Base-by-base conservation (phyloP, 2,888 invertebrate species). In the Mesorhabditis belari region DNA sequence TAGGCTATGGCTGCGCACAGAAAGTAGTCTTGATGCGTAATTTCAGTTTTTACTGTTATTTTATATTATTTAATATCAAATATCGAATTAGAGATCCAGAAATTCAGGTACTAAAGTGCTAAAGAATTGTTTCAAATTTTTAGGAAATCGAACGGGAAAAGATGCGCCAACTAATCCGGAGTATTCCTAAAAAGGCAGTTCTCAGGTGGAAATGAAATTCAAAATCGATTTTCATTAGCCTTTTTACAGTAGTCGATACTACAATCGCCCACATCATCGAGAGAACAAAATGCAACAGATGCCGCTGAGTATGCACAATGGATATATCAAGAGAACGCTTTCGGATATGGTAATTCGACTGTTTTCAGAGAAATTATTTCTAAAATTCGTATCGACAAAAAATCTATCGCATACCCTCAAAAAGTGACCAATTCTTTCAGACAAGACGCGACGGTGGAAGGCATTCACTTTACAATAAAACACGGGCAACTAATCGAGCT, bases 1-100 rank as follows among this genome's bases (percentile, higher is more conserved):
- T n/a, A n/a, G n/a, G n/a, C n/a, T n/a, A n/a, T n/a, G n/a, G n/a
- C n/a, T n/a, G n/a, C n/a, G n/a, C n/a, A n/a, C n/a, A n/a, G n/a
- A n/a, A n/a, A n/a, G n/a, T n/a, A n/a, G n/a, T n/a, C n/a, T n/a
- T n/a, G n/a, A n/a, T n/a, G n/a, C n/a, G n/a, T n/a, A n/a, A n/a
- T n/a, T n/a, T n/a, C n/a, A n/a, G n/a, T n/a, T n/a, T n/a, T n/a
- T n/a, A n/a, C n/a, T n/a, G n/a, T n/a, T n/a, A n/a, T n/a, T n/a
- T n/a, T n/a, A n/a, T n/a, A n/a, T n/a, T n/a, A n/a, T n/a, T n/a
- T n/a, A n/a, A 92, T 80, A 93, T 93, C n/a, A 77, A 77, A 53
- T 76, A 67, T 56, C 72, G 73, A 51, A 77, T 75, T 0, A 77
- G 77, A 2, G 76, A 76, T 64, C 76, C 75, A 1, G 76, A 76